Evolutionary conservation across 2,797 vertebrate species (phyloP).

Genomic region (Picus viridis): DNA sequence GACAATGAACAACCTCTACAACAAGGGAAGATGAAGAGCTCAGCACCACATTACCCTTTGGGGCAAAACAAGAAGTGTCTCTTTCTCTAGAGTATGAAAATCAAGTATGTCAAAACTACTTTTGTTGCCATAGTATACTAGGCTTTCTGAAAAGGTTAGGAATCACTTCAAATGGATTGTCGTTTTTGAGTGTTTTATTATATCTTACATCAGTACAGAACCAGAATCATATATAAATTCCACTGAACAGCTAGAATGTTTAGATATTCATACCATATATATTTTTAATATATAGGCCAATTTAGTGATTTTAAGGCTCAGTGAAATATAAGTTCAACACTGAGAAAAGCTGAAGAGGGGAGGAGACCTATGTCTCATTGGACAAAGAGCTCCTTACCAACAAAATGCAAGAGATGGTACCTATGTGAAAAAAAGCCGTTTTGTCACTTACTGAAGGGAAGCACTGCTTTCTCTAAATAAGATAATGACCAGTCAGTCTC

Average conservation of each 20-base stretch:
- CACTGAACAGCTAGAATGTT: not conserved
- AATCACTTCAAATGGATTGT: not conserved
- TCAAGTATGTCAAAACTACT: not conserved
- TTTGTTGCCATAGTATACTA: not conserved
- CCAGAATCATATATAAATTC: not conserved
- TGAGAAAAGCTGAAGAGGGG: not conserved
- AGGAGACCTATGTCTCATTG: not conserved
- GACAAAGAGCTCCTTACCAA: not conserved
- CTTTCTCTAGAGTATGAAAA: not conserved
- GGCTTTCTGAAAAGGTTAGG: not conserved
- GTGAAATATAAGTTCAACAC: not conserved
- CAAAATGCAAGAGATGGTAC: not conserved
- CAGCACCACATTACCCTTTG: not conserved
- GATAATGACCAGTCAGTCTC: not conserved
- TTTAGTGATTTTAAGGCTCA: not conserved
- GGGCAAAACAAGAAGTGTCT: not conserved
- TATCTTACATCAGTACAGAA: not conserved
- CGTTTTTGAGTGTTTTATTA: not conserved
- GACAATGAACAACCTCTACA: not conserved
- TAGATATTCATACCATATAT: not conserved
- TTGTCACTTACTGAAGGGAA: not conserved
- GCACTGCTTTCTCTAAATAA: not conserved
- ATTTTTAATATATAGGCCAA: constrained; percentile 15
- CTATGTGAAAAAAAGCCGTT: not conserved
- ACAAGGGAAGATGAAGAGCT: not conserved